Conservation (phyloP, 2,888 invertebrate genomes). For the Pilophorus perplexus region DNA sequence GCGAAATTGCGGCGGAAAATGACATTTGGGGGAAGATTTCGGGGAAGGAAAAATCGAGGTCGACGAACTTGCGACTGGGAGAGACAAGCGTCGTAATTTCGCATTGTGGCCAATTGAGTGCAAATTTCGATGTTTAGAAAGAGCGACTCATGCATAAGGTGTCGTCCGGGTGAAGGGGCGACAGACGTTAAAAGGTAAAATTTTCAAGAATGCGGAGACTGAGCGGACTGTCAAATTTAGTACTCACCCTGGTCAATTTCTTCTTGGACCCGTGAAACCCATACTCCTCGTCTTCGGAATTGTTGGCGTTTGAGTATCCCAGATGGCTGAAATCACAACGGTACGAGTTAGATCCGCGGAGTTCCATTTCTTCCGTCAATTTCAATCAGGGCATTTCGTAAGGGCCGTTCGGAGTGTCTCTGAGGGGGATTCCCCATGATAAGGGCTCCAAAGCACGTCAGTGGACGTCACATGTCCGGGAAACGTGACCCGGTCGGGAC, state of each 20-base stretch:
- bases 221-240: neutral
- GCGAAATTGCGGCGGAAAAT: no score
- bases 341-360: slow-evolving; percentile 40
- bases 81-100: no score
- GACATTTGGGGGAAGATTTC: no score
- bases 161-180: no score
- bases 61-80: no score
- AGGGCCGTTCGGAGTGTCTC: neutral
- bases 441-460: neutral
- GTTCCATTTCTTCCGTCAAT: no score
- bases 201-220: neutral
- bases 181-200: no score
- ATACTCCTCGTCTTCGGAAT: slow-evolving; percentile 74
- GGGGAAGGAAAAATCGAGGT: no score
- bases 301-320: slow-evolving; percentile 66
- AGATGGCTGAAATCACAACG: slow-evolving; percentile 55
- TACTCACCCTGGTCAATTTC: slow-evolving; percentile 66
- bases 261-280: slow-evolving; percentile 60
- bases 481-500: slow-evolving; percentile 31
- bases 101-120: no score
- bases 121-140: no score
- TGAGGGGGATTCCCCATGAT: neutral
- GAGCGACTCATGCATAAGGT: no score
- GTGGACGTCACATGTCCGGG: slow-evolving; percentile 19
- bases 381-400: neutral